These are phyloP conservation scores for Drosophila virilis DNA, from an alignment of 1,140 invertebrate species.

Conservation along the genomic window DNA sequence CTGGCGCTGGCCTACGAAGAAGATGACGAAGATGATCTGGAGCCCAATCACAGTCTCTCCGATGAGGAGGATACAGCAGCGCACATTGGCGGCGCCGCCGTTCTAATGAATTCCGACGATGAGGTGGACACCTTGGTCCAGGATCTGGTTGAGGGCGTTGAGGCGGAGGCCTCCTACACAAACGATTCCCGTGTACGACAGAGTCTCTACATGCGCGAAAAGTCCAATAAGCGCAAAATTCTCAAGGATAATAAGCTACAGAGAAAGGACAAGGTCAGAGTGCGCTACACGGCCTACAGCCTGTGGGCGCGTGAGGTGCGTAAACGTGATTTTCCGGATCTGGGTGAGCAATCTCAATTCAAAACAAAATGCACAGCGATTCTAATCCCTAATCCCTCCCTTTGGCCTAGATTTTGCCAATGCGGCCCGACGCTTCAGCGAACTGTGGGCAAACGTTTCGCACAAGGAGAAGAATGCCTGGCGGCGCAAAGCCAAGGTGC, in stretches of 20 bases:
- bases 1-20: slow-evolving; percentile 37
- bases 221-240: slow-evolving; percentile 90
- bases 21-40: slow-evolving; percentile 36
- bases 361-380: neutral
- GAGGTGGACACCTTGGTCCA: slow-evolving; percentile 75
- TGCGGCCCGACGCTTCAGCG: slow-evolving; percentile 91
- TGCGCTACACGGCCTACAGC: slow-evolving; percentile 94
- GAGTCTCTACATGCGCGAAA: slow-evolving; percentile 92
- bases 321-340: slow-evolving; percentile 87
- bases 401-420: slow-evolving; percentile 88
- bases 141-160: slow-evolving; percentile 73
- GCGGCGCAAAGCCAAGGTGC: slow-evolving; percentile 86
- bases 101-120: slow-evolving; percentile 69
- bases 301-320: slow-evolving; percentile 94
- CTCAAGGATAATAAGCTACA: slow-evolving; percentile 90
- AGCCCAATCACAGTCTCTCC: slow-evolving; percentile 38
- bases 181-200: slow-evolving; percentile 85
- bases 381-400: neutral
- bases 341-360: slow-evolving; percentile 82
- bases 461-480: slow-evolving; percentile 84
- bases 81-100: slow-evolving; percentile 4
- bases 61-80: slow-evolving; percentile 35
- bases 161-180: slow-evolving; percentile 60
- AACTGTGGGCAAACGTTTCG: slow-evolving; percentile 92
- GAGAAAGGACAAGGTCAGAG: slow-evolving; percentile 89